Conservation (phyloP, 2,888 invertebrate species). For the Drosophila melanosoma region DNA sequence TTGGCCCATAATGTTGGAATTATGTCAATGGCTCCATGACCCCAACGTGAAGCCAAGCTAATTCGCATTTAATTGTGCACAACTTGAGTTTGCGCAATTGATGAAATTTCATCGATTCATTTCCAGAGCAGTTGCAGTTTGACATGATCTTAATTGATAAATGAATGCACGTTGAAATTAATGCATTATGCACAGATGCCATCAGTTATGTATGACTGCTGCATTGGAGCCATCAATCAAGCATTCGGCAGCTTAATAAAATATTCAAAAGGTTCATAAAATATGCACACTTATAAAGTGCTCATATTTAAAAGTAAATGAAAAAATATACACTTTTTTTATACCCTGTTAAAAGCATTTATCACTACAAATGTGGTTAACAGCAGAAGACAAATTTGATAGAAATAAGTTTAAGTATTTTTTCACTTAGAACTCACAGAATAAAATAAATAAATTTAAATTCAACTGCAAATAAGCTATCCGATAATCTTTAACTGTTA, state of each 20-base stretch:
- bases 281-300: slow-evolving; percentile 42
- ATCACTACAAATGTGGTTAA: neutral
- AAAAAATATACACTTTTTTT: too few species aligned
- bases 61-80: slow-evolving; percentile 61
- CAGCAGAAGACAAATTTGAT: neutral
- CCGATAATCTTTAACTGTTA: too few species aligned
- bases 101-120: slow-evolving; percentile 10
- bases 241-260: slow-evolving; percentile 51
- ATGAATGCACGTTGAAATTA: slow-evolving; percentile 50
- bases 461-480: neutral
- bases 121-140: slow-evolving; percentile 11
- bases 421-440: neutral
- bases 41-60: slow-evolving; percentile 19
- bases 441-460: neutral
- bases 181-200: slow-evolving; percentile 60
- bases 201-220: slow-evolving; percentile 57
- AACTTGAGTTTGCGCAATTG: slow-evolving; percentile 19
- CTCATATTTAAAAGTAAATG: slow-evolving; percentile 27
- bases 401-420: neutral
- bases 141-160: slow-evolving; percentile 53
- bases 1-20: neutral
- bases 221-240: slow-evolving; percentile 47
- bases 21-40: slow-evolving; percentile 44
- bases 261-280: slow-evolving; percentile 56
- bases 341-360: neutral